Conservation (phyloP, 2,888 invertebrate genomes). For the Mycogona germanica region DNA sequence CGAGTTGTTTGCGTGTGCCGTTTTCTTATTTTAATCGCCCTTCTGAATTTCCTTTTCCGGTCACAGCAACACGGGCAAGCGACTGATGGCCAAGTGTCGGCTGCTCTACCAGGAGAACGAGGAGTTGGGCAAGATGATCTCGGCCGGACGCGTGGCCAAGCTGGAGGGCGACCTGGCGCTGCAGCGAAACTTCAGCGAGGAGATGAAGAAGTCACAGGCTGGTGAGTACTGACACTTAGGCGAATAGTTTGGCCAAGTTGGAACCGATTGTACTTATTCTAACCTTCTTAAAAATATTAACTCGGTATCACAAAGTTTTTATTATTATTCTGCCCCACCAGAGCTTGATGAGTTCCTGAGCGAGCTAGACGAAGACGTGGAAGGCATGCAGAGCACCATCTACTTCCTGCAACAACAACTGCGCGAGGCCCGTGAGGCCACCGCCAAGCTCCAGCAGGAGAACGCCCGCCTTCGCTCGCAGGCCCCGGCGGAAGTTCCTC, state of each 20-base stretch:
- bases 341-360: constrained; percentile 91
- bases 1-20: background rate
- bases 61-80: constrained; percentile 88
- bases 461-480: too few species aligned
- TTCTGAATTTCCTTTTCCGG: too few species aligned
- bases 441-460: constrained; percentile 17
- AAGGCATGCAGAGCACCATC: constrained; percentile 97
- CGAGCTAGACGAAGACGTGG: constrained; percentile 93
- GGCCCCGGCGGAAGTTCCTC: too few species aligned
- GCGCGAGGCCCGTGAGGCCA: constrained; percentile 57
- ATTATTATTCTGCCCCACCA: too few species aligned
- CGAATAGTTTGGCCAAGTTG: background rate
- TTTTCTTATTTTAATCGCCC: background rate
- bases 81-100: constrained; percentile 94
- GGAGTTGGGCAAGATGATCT: constrained; percentile 89
- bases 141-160: constrained; percentile 87
- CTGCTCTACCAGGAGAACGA: constrained; percentile 93
- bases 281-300: background rate
- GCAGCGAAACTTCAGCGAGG: constrained; percentile 89
- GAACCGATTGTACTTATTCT: background rate
- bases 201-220: constrained; percentile 91
- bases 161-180: constrained; percentile 89
- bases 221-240: constrained; percentile 42
- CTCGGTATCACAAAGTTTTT: background rate
- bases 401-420: constrained; percentile 86